A percentile compares a stretch with the other conserved stretches of the same genome.
Conservation (phyloP, 2,113 vertebrate species). For the Patagioenas fasciata region DNA sequence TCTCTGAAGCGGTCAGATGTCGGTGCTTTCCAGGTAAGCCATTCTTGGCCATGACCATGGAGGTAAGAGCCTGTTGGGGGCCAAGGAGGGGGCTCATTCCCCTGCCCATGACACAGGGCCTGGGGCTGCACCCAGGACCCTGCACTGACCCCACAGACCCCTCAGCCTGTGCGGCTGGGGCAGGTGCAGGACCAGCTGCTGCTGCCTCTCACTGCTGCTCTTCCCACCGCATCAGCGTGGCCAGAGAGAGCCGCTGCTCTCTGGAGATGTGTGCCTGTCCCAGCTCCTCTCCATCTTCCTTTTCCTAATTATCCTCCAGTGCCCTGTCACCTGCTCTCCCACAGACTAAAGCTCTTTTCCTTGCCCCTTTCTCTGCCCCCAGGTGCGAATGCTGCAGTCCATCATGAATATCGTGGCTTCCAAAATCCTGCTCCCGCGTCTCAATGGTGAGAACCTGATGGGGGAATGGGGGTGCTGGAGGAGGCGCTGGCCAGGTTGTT, state of each 20-base stretch:
- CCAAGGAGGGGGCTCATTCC: background rate
- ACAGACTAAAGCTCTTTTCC: background rate
- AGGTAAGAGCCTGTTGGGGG: background rate
- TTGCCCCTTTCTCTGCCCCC: accelerated
- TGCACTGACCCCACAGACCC: background rate
- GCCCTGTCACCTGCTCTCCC: background rate
- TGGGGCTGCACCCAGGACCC: background rate
- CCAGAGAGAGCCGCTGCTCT: background rate
- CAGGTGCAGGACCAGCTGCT: background rate
- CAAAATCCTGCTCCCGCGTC: background rate
- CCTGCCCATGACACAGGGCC: accelerated
- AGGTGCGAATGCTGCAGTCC: constrained; percentile 65
- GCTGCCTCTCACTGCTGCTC: accelerated
- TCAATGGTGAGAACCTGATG: constrained; percentile 68
- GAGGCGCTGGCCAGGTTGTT: accelerated
- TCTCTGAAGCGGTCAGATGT: constrained; percentile 68
- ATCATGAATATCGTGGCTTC: constrained; percentile 56
- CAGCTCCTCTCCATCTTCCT: accelerated
- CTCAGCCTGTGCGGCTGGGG: background rate
- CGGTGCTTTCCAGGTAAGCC: constrained; percentile 68
- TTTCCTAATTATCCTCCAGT: background rate
- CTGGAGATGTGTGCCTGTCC: accelerated
- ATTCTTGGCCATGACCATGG: background rate
- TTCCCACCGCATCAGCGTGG: accelerated
- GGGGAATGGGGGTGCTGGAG: background rate